These are phyloP conservation scores for Panthera uncia DNA, from an alignment of 2,113 vertebrate genomes.

Conservation along the genomic window DNA sequence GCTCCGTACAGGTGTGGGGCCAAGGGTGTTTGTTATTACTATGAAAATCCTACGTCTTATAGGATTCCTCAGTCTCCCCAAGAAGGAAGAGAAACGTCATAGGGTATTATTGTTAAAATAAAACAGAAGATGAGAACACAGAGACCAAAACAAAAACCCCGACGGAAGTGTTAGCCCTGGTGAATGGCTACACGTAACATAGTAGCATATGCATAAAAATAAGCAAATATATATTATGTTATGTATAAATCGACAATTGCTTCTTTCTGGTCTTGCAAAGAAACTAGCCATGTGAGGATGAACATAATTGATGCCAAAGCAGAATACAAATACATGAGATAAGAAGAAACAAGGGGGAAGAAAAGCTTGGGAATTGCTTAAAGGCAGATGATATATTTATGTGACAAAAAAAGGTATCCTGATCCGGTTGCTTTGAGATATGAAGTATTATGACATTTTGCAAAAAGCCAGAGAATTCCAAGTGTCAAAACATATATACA, in stretches of 20 bases:
- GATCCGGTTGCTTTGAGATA: conserved; percentile 67
- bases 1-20: background rate
- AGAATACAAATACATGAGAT: background rate
- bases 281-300: background rate
- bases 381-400: background rate
- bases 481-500: conserved; percentile 18
- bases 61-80: background rate
- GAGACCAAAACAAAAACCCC: background rate
- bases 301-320: conserved; percentile 20
- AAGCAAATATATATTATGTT: background rate
- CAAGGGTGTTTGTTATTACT: background rate
- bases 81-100: background rate
- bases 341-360: conserved; percentile 51
- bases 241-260: background rate
- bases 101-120: background rate
- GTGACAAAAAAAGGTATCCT: background rate
- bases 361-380: background rate
- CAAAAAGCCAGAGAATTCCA: background rate
- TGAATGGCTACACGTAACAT: too few species aligned
- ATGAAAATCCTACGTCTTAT: background rate
- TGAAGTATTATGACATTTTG: conserved; percentile 48
- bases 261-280: conserved; percentile 51
- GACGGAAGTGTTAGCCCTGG: background rate
- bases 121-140: background rate
- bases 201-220: background rate